Conservation (phyloP, 1,140 invertebrate genomes). For the Drosophila miranda region DNA sequence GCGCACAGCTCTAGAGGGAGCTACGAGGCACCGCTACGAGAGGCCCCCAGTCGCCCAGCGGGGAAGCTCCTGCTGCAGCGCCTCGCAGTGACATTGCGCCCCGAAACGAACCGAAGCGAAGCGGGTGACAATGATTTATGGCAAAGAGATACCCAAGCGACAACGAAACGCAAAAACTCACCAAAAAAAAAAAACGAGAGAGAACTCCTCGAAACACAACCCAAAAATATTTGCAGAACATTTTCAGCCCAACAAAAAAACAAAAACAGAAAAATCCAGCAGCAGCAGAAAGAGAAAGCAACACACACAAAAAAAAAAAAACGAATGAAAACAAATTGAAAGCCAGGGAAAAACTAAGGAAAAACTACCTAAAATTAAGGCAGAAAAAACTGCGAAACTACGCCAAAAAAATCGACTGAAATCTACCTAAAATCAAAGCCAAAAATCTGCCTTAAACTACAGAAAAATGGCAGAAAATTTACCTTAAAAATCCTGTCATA, state of each 20-base stretch:
- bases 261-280: neutral
- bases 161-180: constrained; percentile 69
- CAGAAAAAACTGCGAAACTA: too few relatives aligned
- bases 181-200: constrained; percentile 40
- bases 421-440: neutral
- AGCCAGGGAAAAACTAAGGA: neutral
- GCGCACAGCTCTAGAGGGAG: constrained; percentile 29
- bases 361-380: too few relatives aligned
- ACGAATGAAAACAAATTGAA: constrained; percentile 19
- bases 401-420: neutral
- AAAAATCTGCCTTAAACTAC: too few relatives aligned
- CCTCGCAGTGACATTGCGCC: constrained; percentile 79
- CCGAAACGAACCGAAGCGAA: constrained; percentile 38
- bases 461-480: too few relatives aligned
- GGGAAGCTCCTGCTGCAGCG: constrained; percentile 30
- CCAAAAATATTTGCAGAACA: constrained; percentile 18
- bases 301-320: neutral
- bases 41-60: constrained; percentile 62
- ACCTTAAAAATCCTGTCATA: too few relatives aligned
- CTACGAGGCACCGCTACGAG: constrained; percentile 2
- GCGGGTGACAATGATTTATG: constrained; percentile 82
- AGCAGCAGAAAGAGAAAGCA: neutral
- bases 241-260: constrained; percentile 2
- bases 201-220: constrained; percentile 16
- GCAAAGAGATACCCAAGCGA: constrained; percentile 76